Evolutionary conservation across 2,113 vertebrate genomes (phyloP), one percentile per base, ranked within the genome.

Genomic region (Phaethon lepturus): DNA sequence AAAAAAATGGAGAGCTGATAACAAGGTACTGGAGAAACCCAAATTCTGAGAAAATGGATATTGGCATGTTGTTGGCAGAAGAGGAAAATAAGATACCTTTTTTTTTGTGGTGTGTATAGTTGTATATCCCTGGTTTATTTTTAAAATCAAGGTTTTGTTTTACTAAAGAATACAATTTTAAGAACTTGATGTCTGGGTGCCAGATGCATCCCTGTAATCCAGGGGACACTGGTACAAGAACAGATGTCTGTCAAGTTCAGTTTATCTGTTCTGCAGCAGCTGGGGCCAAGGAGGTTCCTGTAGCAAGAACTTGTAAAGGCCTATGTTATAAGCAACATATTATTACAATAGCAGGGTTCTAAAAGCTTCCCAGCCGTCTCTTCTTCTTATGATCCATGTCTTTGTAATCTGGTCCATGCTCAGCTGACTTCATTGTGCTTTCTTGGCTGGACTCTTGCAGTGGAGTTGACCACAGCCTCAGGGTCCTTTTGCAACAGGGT

Each of bases 71-170:
- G 31, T 42, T 90, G 45, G 44, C 49, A 77, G 53, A 79, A 72
- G 58, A 60, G 38, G 60, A 17, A 52, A 59, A 35, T 58, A 67
- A 69, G 31, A 42, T 40, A 16, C 0, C n/a, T n/a, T n/a, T 0
- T 88, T 79, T 71, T 68, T 49, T 91, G 67, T 35, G 25, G 4
- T 3, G 11, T 38, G 17, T 72, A 9, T 50, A 50, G 52, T 17
- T 95, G 52, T 17, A 26, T 42, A 47, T 72, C 16, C 6, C 33
- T 50, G 17, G 7, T 76, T 87, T 76, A 31, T 56, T 78, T 80
- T 68, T 84, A 38, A 91, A 80, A 60, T 80, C 76, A 24, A 78
- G 6, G 13, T 75, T 88, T 94, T 67, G 26, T 50, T 86, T 78
- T 72, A 40, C 44, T 75, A 14, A 80, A 82, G 13, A 82, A 38